phyloP scores from a whole-genome alignment of 2,113 vertebrate genomes.

The Elachura formosa region DNA sequence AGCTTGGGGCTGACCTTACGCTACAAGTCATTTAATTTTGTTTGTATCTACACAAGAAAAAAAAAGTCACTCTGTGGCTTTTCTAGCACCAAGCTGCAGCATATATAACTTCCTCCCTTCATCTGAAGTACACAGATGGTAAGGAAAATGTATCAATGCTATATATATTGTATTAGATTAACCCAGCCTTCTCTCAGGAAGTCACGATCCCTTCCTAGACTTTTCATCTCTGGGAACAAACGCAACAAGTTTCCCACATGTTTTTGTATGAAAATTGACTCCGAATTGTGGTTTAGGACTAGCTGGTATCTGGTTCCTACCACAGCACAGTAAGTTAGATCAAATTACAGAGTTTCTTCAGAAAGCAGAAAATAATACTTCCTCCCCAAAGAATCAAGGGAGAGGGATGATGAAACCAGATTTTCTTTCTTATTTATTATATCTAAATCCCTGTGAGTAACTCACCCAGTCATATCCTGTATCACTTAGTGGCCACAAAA shows the following conservation, averaged over 20 bases:
- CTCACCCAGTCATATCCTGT: conserved; percentile 45
- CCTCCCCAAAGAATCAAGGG: background rate
- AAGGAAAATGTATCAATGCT: background rate
- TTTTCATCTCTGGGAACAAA: background rate
- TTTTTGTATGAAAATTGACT: background rate
- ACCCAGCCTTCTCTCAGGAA: background rate
- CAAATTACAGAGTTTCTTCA: background rate
- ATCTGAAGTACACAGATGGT: background rate
- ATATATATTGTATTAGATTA: background rate
- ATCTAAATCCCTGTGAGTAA: conserved; percentile 32
- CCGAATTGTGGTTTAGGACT: background rate
- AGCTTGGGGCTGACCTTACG: background rate
- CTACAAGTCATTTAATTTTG: background rate
- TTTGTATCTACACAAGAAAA: background rate
- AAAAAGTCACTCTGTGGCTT: background rate
- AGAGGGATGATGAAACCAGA: background rate
- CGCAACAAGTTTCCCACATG: background rate
- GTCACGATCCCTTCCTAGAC: background rate
- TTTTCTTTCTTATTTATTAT: conserved; percentile 10
- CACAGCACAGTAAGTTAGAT: background rate
- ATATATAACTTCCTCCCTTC: background rate
- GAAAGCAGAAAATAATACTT: background rate
- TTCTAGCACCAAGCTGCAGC: background rate
- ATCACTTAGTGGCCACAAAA: background rate
- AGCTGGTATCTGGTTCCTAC: background rate